Base-by-base conservation (phyloP, 2,797 vertebrate genomes). In the Eupleurogrammus muticus region DNA sequence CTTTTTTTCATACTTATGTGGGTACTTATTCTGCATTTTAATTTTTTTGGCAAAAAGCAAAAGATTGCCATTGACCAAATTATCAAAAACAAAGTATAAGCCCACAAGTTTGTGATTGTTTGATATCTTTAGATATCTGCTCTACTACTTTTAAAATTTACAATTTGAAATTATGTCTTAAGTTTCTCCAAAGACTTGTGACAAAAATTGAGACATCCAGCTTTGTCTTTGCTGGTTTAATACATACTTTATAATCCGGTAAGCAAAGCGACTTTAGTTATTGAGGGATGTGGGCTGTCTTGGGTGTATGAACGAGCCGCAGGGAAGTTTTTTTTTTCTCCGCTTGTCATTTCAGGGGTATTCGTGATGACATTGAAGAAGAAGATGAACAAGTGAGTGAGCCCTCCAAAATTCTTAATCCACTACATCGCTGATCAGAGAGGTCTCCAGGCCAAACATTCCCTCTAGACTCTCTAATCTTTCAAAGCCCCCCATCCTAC, bases 361-460 rank as follows among this genome's bases (percentile, higher is more conserved):
- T 99, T 95, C 96, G 98, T 91, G 98, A 99, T 97, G 98, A 99
- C 97, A 99, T 99, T 96, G 98, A 99, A 96, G 98, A 99, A 92
- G 98, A 99, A 96, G 98, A 99, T 98, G 98, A 99, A 91, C 98
- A 99, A 97, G 98, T 99, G 97, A 99, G 97, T 98, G 95, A 98
- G 93, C 90, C 90, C 93, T 94, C 92, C 95, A 91, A 79, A 79
- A 87, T 93, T 92, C 83, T 88, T 90, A 87, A 88, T 81, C 79
- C 79, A 82, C 73, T 81, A 82, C 89, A 85, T 70, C 66, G 86
- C 79, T 84, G 86, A 81, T 86, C 83, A 90, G 79, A 88, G 81
- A 88, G 60, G 62, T 82, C 62, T 75, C 34, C 78, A 52, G 68
- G 61, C 68, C 74, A 83, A 70, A 58, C 56, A 77, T 62, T 65